A percentile compares a stretch with the other conserved stretches of the same genome.
Evolutionary conservation across 2,888 invertebrate genomes (phyloP).

Genomic region (Leptinotarsa rubiginosa): DNA sequence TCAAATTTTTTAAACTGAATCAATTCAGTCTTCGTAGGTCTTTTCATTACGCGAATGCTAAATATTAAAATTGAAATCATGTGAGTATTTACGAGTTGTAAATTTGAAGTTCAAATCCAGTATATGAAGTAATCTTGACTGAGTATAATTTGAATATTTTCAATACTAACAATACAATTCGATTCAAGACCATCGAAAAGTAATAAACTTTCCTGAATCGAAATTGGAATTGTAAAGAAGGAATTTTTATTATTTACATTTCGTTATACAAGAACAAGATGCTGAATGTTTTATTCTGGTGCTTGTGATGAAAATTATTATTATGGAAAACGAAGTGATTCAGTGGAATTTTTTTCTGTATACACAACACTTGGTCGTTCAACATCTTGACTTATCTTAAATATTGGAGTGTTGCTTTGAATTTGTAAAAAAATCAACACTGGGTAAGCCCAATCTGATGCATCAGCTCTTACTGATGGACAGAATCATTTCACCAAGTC

Average conservation of each 20-base stretch:
- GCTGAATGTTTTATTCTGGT: slow-evolving; percentile 9
- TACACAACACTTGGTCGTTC: not conserved
- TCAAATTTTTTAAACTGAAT: not conserved
- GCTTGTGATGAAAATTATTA: not conserved
- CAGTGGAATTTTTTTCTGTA: not conserved
- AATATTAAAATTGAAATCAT: not conserved
- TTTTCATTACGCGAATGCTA: not conserved
- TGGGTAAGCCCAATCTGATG: not conserved
- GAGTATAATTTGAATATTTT: slow-evolving; percentile 11
- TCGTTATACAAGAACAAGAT: slow-evolving; percentile 9
- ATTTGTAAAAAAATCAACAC: not conserved
- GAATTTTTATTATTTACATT: slow-evolving; percentile 5
- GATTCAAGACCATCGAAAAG: not conserved
- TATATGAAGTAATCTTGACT: not conserved
- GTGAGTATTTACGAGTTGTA: not conserved
- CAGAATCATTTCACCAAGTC: too few relatives aligned
- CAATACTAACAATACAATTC: not conserved
- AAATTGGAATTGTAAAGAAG: not conserved
- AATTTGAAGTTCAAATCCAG: not conserved
- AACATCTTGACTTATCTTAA: not conserved
- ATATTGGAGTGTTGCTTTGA: not conserved
- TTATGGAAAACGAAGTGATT: too few relatives aligned
- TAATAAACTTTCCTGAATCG: not conserved
- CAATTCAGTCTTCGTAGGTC: not conserved
- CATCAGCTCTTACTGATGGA: too few relatives aligned